These are phyloP conservation scores for Tachystola acroxantha DNA, from an alignment of 2,888 invertebrate species.

Conservation along the genomic window DNA sequence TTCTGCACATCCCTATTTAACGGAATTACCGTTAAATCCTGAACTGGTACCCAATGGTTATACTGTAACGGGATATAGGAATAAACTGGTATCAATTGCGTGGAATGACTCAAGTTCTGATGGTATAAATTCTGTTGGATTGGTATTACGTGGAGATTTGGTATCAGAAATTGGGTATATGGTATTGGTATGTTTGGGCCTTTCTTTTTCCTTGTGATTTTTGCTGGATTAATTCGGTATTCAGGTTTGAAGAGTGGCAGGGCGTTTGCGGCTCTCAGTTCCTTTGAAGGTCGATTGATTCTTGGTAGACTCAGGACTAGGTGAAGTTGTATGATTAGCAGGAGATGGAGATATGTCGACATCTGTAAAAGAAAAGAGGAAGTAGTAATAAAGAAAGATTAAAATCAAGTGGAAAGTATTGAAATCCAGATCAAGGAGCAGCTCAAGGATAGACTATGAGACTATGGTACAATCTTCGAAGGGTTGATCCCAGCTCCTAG, in stretches of 20 bases:
- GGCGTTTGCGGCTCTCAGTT: background rate
- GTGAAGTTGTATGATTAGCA: constrained; percentile 28
- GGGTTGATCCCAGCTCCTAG: too few species aligned
- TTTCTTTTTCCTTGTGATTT: constrained; percentile 13
- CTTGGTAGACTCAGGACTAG: constrained; percentile 27
- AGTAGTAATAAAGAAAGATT: too few species aligned
- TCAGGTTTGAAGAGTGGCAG: background rate
- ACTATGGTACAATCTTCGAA: too few species aligned
- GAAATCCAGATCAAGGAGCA: too few species aligned
- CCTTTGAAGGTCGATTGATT: background rate
- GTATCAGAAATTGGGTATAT: constrained; percentile 32
- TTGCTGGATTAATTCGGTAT: background rate
- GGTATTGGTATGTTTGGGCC: constrained; percentile 31
- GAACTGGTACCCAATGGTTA: constrained; percentile 42
- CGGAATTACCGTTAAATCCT: constrained; percentile 61
- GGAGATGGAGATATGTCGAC: constrained; percentile 30
- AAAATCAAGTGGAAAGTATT: too few species aligned
- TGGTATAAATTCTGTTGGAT: constrained; percentile 41
- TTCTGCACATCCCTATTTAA: constrained; percentile 38
- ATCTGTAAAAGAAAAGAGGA: too few species aligned
- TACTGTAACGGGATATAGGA: constrained; percentile 28
- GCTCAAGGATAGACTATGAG: too few species aligned
- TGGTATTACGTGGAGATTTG: constrained; percentile 53
- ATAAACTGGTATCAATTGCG: constrained; percentile 37
- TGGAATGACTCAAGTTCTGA: background rate